Conservation (phyloP, 2,113 vertebrate species). For the Urocynchramus pylzowi region DNA sequence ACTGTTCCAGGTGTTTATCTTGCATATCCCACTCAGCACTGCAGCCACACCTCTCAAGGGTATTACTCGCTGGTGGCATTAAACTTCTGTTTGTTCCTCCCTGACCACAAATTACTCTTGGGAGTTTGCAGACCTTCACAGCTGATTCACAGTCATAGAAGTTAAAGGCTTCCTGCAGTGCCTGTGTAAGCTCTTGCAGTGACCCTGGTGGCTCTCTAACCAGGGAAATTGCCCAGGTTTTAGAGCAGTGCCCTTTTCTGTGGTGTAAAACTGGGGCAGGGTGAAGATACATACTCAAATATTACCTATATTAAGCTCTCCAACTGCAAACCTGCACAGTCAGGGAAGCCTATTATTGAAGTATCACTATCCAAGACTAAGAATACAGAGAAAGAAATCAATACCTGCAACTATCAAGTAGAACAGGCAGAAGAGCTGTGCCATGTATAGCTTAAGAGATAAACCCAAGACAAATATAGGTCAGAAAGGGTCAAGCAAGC, state of each 20-base stretch:
- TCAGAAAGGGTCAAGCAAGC: neutral
- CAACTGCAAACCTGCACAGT: neutral
- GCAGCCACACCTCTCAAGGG: neutral
- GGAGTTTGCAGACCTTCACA: neutral
- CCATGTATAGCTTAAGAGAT: neutral
- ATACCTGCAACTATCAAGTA: neutral
- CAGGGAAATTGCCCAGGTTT: neutral
- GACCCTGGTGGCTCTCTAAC: neutral
- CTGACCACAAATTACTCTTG: neutral
- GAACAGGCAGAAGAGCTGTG: neutral
- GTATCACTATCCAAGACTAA: neutral
- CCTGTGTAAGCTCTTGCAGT: neutral
- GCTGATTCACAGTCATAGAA: neutral
- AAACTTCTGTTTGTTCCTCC: neutral
- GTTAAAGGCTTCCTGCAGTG: neutral
- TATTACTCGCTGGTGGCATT: neutral
- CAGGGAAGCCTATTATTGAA: neutral
- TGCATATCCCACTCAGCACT: neutral
- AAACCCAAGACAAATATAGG: neutral
- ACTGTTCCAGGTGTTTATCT: neutral
- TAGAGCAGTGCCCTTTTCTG: neutral
- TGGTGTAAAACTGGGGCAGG: neutral
- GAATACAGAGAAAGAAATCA: neutral
- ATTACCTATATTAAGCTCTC: neutral
- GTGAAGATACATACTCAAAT: neutral